Conservation (phyloP, 2,113 vertebrate species). For the Isurus oxyrinchus region DNA sequence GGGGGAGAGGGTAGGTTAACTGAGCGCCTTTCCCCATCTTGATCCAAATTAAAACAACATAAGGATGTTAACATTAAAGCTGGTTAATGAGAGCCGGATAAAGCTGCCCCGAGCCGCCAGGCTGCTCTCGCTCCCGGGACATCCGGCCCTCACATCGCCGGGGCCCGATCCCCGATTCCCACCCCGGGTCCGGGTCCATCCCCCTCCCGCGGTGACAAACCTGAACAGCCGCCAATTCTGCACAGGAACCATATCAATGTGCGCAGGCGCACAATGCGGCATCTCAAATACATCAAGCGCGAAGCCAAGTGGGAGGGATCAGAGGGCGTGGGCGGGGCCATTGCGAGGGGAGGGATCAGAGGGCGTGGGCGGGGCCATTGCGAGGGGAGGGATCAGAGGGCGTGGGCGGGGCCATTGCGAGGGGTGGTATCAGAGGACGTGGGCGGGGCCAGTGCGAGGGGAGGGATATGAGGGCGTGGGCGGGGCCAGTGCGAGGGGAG, state of each 20-base stretch:
- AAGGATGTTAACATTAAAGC: too few relatives aligned
- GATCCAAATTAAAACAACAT: too few relatives aligned
- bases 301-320: not conserved
- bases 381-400: not conserved
- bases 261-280: not conserved
- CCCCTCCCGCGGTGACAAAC: not conserved
- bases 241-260: not conserved
- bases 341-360: not conserved
- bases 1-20: too few relatives aligned
- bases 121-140: too few relatives aligned
- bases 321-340: not conserved
- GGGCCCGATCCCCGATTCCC: not conserved
- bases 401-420: fast-evolving
- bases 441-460: not conserved
- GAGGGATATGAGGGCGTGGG: too few relatives aligned
- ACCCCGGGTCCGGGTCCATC: too few relatives aligned
- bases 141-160: too few relatives aligned
- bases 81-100: too few relatives aligned
- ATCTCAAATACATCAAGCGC: not conserved
- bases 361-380: not conserved
- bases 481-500: too few relatives aligned
- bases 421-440: not conserved
- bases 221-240: not conserved
- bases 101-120: too few relatives aligned
- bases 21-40: too few relatives aligned